A percentile compares a stretch with the other conserved stretches of the same genome.
Conservation (phyloP, 2,888 invertebrate species). For the Trichopria drosophilae region DNA sequence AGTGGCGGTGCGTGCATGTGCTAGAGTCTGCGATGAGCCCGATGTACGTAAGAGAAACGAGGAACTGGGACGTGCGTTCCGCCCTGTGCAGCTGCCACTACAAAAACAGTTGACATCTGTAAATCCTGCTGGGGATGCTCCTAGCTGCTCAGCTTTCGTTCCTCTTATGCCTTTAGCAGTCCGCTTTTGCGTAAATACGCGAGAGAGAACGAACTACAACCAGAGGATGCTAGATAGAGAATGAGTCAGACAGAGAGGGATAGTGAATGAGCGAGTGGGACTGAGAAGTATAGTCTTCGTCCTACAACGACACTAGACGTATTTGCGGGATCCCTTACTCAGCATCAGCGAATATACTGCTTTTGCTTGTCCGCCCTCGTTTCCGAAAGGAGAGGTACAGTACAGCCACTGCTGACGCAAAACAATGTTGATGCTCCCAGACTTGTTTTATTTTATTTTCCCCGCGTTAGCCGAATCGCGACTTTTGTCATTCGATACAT, state of each 20-base stretch:
- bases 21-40: slow-evolving; percentile 16
- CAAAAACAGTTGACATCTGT: slow-evolving; percentile 54
- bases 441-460: slow-evolving; percentile 1
- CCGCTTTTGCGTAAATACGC: slow-evolving; percentile 7
- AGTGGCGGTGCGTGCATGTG: slow-evolving; percentile 29
- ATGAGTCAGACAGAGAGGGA: background rate
- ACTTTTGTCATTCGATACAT: too few relatives aligned
- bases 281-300: too few relatives aligned
- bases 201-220: slow-evolving; percentile 21
- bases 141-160: slow-evolving; percentile 26
- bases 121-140: slow-evolving; percentile 41
- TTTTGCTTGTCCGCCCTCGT: slow-evolving; percentile 19
- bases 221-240: slow-evolving; percentile 11
- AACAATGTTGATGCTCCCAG: slow-evolving; percentile 6
- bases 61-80: slow-evolving; percentile 30
- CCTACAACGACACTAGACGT: slow-evolving; percentile 3
- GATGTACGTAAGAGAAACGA: slow-evolving; percentile 1
- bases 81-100: slow-evolving; percentile 48
- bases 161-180: slow-evolving; percentile 23
- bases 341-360: slow-evolving; percentile 23
- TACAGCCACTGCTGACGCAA: slow-evolving; percentile 6
- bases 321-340: slow-evolving; percentile 31
- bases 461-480: too few relatives aligned
- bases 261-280: slow-evolving; percentile 8
- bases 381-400: slow-evolving; percentile 11